Evolutionary conservation across 2,113 vertebrate genomes (phyloP), one percentile per base, ranked within the genome.

Genomic region (Scortum barcoo): DNA sequence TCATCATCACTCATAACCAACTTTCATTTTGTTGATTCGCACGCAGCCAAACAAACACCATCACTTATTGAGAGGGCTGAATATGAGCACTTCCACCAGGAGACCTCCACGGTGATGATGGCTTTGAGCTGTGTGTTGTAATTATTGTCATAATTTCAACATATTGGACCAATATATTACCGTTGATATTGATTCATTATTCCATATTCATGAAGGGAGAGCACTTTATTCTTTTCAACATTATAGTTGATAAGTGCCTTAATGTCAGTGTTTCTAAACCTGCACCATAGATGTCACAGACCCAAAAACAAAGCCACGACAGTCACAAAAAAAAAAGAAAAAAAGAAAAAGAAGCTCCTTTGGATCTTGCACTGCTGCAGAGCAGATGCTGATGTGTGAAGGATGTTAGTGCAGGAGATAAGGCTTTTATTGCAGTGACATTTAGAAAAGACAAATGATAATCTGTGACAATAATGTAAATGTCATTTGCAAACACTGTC

Each of bases 341-440:
- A 72, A 26, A 72, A 19, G 60, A 26, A 72, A 19, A 16, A 36
- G 26, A 40, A 22, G 36, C 19, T 16, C 20, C 53, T 12, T 26
- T 38, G 26, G 40, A 53, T 76, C 40, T 81, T 30, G 16, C 40
- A 17, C 28, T 82, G 66, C 62, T 66, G 67, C 71, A 53, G 67
- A 65, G 72, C 71, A 57, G 69, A 87, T 84, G 86, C 30, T 78
- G 86, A 83, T 79, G 28, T 70, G 83, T 60, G 80, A 40, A 28
- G 50, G 76, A 74, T 72, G 68, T 77, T 76, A 73, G 54, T 46
- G 19, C 53, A 88, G 71, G 78, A 91, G 79, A 87, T 86, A 72
- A 84, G 79, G 48, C 26, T 70, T 85, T 88, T 84, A 86, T 85
- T 86, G 77, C 79, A 14, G n/a, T 90, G 90, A 83, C 83, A 91